Base-by-base conservation (phyloP, 2,113 vertebrate genomes). In the Lutjanus erythropterus region DNA sequence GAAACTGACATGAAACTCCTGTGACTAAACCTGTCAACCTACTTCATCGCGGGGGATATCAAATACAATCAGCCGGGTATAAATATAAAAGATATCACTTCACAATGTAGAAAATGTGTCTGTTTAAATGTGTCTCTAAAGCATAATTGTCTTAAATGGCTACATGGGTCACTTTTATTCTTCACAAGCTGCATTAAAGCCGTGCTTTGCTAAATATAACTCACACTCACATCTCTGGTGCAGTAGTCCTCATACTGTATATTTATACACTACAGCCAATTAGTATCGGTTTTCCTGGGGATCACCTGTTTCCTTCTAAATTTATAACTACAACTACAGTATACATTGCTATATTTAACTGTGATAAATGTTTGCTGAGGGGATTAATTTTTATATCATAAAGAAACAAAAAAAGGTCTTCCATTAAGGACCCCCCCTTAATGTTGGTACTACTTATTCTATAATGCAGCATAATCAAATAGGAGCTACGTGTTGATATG, bases 1-100 rank as follows among this genome's bases (percentile, higher is more conserved):
- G 82, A 91, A 75, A 85, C 87, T 56, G 85, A 76, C 72, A 58
- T 37, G 55, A 68, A 41, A 49, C 58, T 73, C 35, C 27, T 27
- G 33, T 9, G 3, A 72, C 88, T 75, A 81, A 80, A 84, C 64
- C 71, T 61, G 72, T 73, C 68, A 60, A 75, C 47, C 47, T 71
- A 25, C 1, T 53, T 39, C 47, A 83, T 77, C 33, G 6, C 53
- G 52, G 16, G 3, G 9, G n/a, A 53, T 61, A 59, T 79, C 3
- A 33, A 39, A 83, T 81, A 25, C 9, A 58, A 41, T 64, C 44
- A 29, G 29, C 56, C 42, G 29, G 4, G 15, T 29, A 4, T 33
- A 14, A 23, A 16, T 23, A 44, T n/a, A 35, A 23, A 59, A 35
- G 9, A 64, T 50, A 44, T 68, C 9, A 58, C 16, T 39, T 56